Evolutionary conservation across 92 coral and sea anemone species (phyloP).

Genomic region (Epizoanthus fatuus): DNA sequence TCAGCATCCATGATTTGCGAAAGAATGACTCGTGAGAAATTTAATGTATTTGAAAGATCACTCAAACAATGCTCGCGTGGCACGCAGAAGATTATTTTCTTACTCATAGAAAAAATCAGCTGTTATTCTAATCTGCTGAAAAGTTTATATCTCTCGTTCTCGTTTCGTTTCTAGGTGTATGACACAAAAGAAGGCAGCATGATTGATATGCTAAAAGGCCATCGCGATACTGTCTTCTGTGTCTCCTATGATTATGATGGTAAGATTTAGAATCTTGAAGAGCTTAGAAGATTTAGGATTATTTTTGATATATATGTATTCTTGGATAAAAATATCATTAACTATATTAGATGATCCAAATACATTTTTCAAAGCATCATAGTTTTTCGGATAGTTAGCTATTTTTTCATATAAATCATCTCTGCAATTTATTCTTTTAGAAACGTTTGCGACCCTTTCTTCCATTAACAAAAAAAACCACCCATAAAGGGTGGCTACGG

Average conservation of each 20-base stretch:
- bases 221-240: constrained; percentile 89
- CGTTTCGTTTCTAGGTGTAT: constrained; percentile 71
- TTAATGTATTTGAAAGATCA: background rate
- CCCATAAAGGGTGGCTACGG: too few species aligned
- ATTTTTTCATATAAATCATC: too few species aligned
- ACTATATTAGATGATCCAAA: too few species aligned
- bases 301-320: too few species aligned
- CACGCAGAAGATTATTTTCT: background rate
- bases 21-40: background rate
- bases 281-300: background rate
- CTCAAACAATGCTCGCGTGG: background rate
- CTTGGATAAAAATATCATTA: too few species aligned
- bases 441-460: too few species aligned
- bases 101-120: too few species aligned
- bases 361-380: too few species aligned
- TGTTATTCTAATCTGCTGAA: too few species aligned
- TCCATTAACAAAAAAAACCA: too few species aligned
- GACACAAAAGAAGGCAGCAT: constrained; percentile 78
- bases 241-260: constrained; percentile 80
- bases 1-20: background rate
- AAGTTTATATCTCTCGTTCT: background rate
- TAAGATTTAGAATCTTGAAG: constrained; percentile 38
- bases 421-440: too few species aligned
- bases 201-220: constrained; percentile 93
- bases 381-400: too few species aligned